Evolutionary conservation across 2,888 invertebrate genomes (phyloP), one percentile per base, ranked within the genome.

Genomic region (Rhabditophanes sp.): DNA sequence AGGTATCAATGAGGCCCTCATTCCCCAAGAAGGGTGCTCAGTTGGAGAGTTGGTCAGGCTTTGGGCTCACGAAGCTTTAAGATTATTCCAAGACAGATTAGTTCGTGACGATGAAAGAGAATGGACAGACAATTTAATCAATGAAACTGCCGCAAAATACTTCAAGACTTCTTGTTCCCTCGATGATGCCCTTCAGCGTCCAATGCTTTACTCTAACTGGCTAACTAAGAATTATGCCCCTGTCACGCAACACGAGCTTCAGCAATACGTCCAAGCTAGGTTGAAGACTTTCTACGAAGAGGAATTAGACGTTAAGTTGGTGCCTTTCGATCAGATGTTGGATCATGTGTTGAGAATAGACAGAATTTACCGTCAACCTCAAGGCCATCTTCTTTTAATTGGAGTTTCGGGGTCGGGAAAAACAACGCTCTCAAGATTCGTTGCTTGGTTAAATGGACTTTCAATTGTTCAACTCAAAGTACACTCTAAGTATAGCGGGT

Each of bases 381-480:
- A 99, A 67, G 96, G 96, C 35, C 96, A 99, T 70, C 69, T 96
- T 52, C 70, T 99, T 56, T 75, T 99, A 5, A 99, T 99, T 63
- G 96, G 96, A 48, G 93, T 93, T 4, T 90, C 90, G 32, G 96
- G 96, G 27, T 87, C 93, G 47, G 96, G 96, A 49, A 99, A 99
- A 72, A 99, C 96, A 1, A 99, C 96, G 7, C 75, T 96, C 51
- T 93, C 93, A 17, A 76, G 96, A 49, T 99, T 99, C 69, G 96
- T 99, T 20, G 96, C 96, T 30, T 99, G 96, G 90, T 87, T 99
- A 82, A 99, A 99, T 68, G 96, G 96, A 5, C 74, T 99, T 22
- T 84, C 83, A 50, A 88, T 14, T 21, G 35, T 53, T 24, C 38
- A 60, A 45, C 41, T 60, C 14, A 56, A 79, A 78, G 82, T 85